A percentile compares a stretch with the other conserved stretches of the same genome.
These are phyloP conservation scores for Procambarus virginalis DNA, from an alignment of 1,140 invertebrate genomes.

Conservation along the genomic window DNA sequence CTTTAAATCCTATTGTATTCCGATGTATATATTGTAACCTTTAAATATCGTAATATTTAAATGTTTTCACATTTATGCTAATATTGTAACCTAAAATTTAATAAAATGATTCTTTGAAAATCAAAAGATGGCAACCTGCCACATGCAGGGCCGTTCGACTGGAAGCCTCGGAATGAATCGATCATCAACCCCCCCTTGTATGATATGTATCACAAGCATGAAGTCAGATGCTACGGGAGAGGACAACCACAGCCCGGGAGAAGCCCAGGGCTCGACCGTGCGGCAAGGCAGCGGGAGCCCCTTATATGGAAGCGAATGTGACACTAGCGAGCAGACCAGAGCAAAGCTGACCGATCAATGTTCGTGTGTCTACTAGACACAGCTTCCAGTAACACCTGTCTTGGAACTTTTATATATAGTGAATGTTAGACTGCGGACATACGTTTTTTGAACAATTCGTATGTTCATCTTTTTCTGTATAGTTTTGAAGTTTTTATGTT, in stretches of 20 bases:
- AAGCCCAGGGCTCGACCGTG: slow-evolving; percentile 50
- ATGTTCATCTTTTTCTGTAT: too few species aligned
- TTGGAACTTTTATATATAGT: too few species aligned
- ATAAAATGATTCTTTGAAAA: too few species aligned
- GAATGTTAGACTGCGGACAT: too few species aligned
- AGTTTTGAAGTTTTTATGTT: too few species aligned
- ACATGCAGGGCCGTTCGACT: slow-evolving; percentile 64
- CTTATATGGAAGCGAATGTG: slow-evolving; percentile 49
- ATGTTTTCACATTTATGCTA: too few species aligned
- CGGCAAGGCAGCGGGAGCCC: slow-evolving; percentile 50
- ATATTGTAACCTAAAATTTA: too few species aligned
- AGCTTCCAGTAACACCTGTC: background rate
- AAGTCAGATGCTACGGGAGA: slow-evolving; percentile 63
- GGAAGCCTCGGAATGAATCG: slow-evolving; percentile 66
- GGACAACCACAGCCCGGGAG: slow-evolving; percentile 65
- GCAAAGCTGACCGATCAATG: slow-evolving; percentile 64
- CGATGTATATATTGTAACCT: too few species aligned
- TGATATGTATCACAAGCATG: slow-evolving; percentile 61
- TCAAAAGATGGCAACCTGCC: slow-evolving; percentile 58
- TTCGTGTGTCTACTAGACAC: slow-evolving; percentile 66
- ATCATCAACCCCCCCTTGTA: slow-evolving; percentile 63
- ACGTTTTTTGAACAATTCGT: too few species aligned
- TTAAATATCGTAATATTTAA: too few species aligned
- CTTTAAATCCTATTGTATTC: too few species aligned
- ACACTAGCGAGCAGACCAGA: slow-evolving; percentile 67